These are phyloP conservation scores for Tetragonula clypearis DNA, from an alignment of 1,140 invertebrate genomes.

Conservation along the genomic window DNA sequence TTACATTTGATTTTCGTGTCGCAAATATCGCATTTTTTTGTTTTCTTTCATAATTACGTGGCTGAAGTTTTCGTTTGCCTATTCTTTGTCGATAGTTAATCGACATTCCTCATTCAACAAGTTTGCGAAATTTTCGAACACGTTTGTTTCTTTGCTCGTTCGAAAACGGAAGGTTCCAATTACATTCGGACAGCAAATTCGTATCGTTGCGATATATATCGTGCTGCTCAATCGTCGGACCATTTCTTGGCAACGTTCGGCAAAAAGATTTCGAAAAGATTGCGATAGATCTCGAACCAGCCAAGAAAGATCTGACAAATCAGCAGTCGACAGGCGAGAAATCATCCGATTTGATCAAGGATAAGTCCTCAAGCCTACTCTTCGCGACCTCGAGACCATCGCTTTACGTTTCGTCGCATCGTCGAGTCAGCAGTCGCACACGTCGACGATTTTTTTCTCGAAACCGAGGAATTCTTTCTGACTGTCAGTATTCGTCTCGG, in stretches of 20 bases:
- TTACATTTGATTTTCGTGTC: too few relatives aligned
- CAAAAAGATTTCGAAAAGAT: neutral
- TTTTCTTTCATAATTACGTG: too few relatives aligned
- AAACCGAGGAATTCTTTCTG: conserved; percentile 30
- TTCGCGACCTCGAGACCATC: neutral
- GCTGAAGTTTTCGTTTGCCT: too few relatives aligned
- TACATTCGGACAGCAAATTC: neutral
- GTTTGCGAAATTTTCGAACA: too few relatives aligned
- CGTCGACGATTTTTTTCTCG: conserved; percentile 32
- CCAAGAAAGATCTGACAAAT: neutral
- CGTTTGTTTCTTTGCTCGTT: too few relatives aligned
- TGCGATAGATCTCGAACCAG: neutral
- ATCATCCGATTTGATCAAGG: conserved; percentile 12
- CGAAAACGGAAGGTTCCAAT: too few relatives aligned
- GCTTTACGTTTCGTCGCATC: conserved; percentile 21
- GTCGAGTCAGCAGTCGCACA: conserved; percentile 41
- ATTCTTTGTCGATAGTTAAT: too few relatives aligned
- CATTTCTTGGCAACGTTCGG: neutral
- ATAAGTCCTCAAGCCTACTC: neutral
- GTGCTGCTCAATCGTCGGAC: too few relatives aligned
- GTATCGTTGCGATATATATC: neutral
- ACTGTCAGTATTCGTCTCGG: conserved; percentile 9
- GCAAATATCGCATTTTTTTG: too few relatives aligned
- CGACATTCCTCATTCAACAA: too few relatives aligned
- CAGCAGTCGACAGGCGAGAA: conserved; percentile 6